phyloP scores from a whole-genome alignment of 2,888 invertebrate genomes.

The Julus scandinavius region DNA sequence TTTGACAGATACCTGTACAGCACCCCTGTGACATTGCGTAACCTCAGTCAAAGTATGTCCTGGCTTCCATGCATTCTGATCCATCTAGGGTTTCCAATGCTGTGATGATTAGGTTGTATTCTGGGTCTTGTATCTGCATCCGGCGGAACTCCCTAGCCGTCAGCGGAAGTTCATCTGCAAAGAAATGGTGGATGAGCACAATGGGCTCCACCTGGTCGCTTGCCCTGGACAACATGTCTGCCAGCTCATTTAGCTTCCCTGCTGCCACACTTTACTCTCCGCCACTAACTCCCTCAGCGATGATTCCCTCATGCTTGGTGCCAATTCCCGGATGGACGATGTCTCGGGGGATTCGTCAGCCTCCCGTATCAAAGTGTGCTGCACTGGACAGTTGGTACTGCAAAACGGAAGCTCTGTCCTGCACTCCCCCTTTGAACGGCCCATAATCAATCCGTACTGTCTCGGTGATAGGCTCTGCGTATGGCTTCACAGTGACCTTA shows the following conservation, averaged over 20 bases:
- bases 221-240: neutral
- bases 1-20: neutral
- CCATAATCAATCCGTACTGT: no score
- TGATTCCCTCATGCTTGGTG: no score
- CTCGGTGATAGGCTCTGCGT: no score
- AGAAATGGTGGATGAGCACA: neutral
- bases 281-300: no score
- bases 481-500: no score
- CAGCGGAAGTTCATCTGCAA: neutral
- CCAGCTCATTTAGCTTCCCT: neutral
- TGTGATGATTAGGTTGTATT: neutral
- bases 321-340: no score
- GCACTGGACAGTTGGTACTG: no score
- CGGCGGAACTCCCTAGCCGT: neutral
- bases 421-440: neutral
- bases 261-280: no score
- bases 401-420: neutral
- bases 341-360: no score
- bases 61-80: neutral
- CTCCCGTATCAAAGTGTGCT: no score
- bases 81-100: neutral
- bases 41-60: neutral
- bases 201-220: neutral
- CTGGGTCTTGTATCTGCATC: neutral
- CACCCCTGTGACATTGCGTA: neutral